Evolutionary conservation across 1,140 invertebrate genomes (phyloP), one percentile per base, ranked within the genome.

Genomic region (Meloidogyne exigua): DNA sequence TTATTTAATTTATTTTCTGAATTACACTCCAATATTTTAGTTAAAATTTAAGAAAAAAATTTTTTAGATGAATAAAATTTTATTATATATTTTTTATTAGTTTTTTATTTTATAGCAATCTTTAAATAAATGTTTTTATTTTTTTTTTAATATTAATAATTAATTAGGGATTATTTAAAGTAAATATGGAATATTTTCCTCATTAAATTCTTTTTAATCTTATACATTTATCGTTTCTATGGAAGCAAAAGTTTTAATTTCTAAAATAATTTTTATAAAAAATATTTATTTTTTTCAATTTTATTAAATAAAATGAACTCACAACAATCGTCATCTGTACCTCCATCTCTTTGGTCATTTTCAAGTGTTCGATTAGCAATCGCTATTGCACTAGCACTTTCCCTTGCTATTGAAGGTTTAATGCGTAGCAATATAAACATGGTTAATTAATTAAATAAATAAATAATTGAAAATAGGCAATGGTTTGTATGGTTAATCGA

Each of bases 361-460:
- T 62, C 72, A 26, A 79, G 73, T 36, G 26, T 79, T 62, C 86
- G 85, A 26, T 68, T 86, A 65, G 74, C 80, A 15, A 79, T 86
- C n/a, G 85, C 80, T 3, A 18, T 88, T 21, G 49, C 80, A 23
- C 72, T 88, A 57, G 84, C 82, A 64, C 73, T 87, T 39, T 85
- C 85, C 5, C 78, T 86, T 11, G 76, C 86, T 10, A 87, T 86
- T 39, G 85, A 86, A 78, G 85, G 85, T n/a, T 68, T 86, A 12
- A 87, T 86, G 86, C 68, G 85, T 12, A 79, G 76, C 28, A 85
- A 85, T 76, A 83, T 85, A 25, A 85, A 85, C 67, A 85, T 85
- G 84, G 84, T 79, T 18, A 25, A 23, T 7, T 44, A 18, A 39
- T 70, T 70, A 28, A 57, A 15, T 10, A n/a, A 2, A 4, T 2